A percentile compares a stretch with the other conserved stretches of the same genome.
Conservation (phyloP, 2,888 invertebrate species). For the Dendrolimus houi region DNA sequence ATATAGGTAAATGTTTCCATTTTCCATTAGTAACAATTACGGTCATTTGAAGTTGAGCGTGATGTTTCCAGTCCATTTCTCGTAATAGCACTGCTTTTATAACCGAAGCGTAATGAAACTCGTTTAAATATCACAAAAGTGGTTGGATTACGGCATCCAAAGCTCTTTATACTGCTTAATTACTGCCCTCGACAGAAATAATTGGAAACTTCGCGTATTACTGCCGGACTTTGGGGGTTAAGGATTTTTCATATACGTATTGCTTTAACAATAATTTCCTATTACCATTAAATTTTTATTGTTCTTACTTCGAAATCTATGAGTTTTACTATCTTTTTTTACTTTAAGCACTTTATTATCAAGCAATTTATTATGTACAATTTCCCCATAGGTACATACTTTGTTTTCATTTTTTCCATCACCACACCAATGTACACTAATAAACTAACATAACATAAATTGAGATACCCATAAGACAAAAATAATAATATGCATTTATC, state of each 20-base stretch:
- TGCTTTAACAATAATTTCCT: too few relatives aligned
- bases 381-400: too few relatives aligned
- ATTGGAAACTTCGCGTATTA: slow-evolving; percentile 68
- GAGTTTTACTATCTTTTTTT: too few relatives aligned
- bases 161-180: slow-evolving; percentile 71
- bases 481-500: too few relatives aligned
- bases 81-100: slow-evolving; percentile 66
- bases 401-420: too few relatives aligned
- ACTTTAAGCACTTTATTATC: too few relatives aligned
- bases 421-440: too few relatives aligned
- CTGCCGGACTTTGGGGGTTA: slow-evolving; percentile 51
- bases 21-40: slow-evolving; percentile 51
- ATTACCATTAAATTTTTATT: too few relatives aligned
- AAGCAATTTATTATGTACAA: too few relatives aligned
- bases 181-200: slow-evolving; percentile 68
- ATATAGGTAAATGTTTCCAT: slow-evolving; percentile 25
- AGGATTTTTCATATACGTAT: slow-evolving; percentile 19
- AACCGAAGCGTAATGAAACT: slow-evolving; percentile 71
- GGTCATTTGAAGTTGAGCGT: slow-evolving; percentile 61
- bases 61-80: slow-evolving; percentile 70
- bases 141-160: slow-evolving; percentile 61
- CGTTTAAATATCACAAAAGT: slow-evolving; percentile 74
- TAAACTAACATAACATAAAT: too few relatives aligned
- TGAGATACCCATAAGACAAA: too few relatives aligned
- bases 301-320: too few relatives aligned